Evolutionary conservation across 1,140 invertebrate genomes (phyloP), one percentile per base, ranked within the genome.

Genomic region (Drosophila leontia): DNA sequence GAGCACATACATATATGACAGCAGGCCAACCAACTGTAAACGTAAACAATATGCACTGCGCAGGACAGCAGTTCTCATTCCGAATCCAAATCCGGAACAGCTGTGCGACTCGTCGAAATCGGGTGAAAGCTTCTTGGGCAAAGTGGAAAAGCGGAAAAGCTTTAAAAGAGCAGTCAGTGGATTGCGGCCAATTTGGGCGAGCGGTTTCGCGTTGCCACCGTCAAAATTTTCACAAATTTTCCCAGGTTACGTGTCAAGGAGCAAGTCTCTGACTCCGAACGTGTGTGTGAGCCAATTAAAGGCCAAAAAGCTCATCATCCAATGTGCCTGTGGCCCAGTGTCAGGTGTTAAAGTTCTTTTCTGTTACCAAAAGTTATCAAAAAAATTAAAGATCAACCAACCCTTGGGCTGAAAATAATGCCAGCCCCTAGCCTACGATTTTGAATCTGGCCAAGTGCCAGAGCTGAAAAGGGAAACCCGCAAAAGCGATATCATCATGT

Each of bases 131-230:
- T 87, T 77, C 65, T 32, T 63, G 26, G 41, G 19, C 32, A 7
- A 17, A 41, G 53, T 48, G 51, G 51, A 50, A 55, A 19, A 37
- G 34, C 19, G 57, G 65, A 67, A 88, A 91, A 90, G 85, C 81
- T 90, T 60, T n/a, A 84, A 84, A 58, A 71, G 82, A 90, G 44
- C 85, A 91, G 64, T 90, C 85, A 90, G 86, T 90, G 81, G 80
- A 82, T 91, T 59, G 71, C 78, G 62, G 71, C 60, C 78, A 76
- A 90, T 76, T 82, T 68, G 32, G 51, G 61, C 47, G 68, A 76
- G 41, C 75, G 82, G 67, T 62, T 64, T 67, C 74, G 35, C 61
- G 48, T 45, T 35, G 37, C 15, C 53, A 1, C 7, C 53, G 51
- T 19, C 11, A 11, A 51, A 47, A 26, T 51, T 57, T 74, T 62